Conservation (phyloP, 2,888 invertebrate species). For the Yponomeuta malinellus region DNA sequence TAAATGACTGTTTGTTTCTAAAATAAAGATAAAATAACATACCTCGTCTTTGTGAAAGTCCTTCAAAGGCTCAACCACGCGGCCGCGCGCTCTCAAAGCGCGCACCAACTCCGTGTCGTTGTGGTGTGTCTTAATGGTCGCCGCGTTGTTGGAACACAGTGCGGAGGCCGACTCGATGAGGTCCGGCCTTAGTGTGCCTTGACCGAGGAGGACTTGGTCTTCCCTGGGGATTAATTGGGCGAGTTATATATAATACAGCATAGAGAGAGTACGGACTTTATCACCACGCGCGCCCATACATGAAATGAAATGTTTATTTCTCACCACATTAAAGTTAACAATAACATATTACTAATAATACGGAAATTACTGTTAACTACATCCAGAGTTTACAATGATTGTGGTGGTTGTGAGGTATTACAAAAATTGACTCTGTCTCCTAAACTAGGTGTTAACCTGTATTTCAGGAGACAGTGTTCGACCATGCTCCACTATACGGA, state of each 20-base stretch:
- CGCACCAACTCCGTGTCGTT: constrained; percentile 98
- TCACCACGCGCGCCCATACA: too few species aligned
- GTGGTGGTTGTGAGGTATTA: too few species aligned
- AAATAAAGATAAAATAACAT: not conserved
- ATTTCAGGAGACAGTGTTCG: too few species aligned
- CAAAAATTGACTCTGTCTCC: too few species aligned
- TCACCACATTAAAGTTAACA: too few species aligned
- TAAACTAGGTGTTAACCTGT: too few species aligned
- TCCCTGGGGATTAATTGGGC: constrained; percentile 64
- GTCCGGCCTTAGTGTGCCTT: constrained; percentile 97
- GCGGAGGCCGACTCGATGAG: constrained; percentile 97
- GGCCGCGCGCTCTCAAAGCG: constrained; percentile 81
- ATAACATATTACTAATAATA: too few species aligned
- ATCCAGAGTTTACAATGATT: too few species aligned
- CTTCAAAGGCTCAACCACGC: constrained; percentile 97
- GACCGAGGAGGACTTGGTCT: constrained; percentile 94
- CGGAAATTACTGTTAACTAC: too few species aligned
- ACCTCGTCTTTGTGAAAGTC: constrained; percentile 99
- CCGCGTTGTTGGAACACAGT: constrained; percentile 90
- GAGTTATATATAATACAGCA: not conserved
- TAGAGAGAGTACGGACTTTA: not conserved
- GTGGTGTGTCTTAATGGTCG: constrained; percentile 99
- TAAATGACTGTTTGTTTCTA: too few species aligned
- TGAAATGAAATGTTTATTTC: too few species aligned
- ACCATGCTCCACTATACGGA: too few species aligned